Evolutionary conservation across 2,888 invertebrate species (phyloP), one percentile per base, ranked within the genome.

Genomic region (Silvanus unidentatus): DNA sequence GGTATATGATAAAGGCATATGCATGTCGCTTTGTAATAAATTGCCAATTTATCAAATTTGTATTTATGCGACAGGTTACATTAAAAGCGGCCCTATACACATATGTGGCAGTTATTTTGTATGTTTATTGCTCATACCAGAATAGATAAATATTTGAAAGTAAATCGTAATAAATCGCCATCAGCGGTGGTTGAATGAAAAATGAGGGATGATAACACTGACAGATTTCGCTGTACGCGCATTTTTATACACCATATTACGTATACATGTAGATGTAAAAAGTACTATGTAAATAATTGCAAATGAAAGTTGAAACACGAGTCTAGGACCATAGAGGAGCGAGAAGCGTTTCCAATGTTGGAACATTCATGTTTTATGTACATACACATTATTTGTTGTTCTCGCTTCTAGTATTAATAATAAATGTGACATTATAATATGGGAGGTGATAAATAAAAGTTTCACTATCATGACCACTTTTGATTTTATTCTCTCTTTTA

Each of bases 401-500:
- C 53, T 48, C 49, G 29, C 14, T 13, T 32, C n/a, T n/a, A 32
- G 3, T 12, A 32, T 22, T 35, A 29, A 52, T 55, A 54, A 52
- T 52, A 55, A 57, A 59, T 54, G 57, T 54, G 12, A 12, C 53
- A 55, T 55, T 54, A 58, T n/a, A n/a, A n/a, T n/a, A n/a, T n/a
- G n/a, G n/a, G n/a, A 46, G 46, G 14, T 50, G 49, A 60, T 59
- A 62, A 62, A 60, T 63, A 58, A 61, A 62, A 63, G 57, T 59
- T 60, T 57, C 59, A 59, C 58, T 58, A 58, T 58, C 53, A 52
- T 52, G 45, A 53, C 52, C 58, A 59, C 59, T 63, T 58, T 59
- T 58, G 55, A 61, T 56, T 58, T 55, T 45, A 50, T 57, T 57
- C 48, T 58, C n/a, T n/a, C n/a, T n/a, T n/a, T 59, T 55, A 50